These are phyloP conservation scores for Lepidocolaptes lacrymiger DNA, from an alignment of 2,797 vertebrate genomes.

Conservation along the genomic window DNA sequence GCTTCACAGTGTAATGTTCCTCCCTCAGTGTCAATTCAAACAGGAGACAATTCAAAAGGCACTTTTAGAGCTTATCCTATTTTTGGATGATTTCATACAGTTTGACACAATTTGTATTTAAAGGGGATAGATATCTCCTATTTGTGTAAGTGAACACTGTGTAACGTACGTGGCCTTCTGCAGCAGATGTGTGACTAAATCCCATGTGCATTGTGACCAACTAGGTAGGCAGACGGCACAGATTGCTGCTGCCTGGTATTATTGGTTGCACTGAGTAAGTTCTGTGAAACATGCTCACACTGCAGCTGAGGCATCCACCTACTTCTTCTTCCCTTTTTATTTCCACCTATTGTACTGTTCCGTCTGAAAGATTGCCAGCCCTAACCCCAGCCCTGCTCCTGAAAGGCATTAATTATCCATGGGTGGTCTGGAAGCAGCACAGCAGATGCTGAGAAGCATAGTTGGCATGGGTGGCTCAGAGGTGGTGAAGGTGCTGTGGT, in stretches of 20 bases:
- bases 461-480: neutral
- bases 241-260: neutral
- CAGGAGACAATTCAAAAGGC: neutral
- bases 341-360: neutral
- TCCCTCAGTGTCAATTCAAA: neutral
- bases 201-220: fast-evolving
- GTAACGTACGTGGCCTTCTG: neutral
- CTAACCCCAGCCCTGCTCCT: neutral
- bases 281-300: neutral
- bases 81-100: neutral
- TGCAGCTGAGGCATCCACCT: neutral
- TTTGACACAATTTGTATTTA: neutral
- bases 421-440: neutral
- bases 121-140: neutral
- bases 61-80: neutral
- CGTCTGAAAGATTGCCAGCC: neutral
- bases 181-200: neutral
- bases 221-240: neutral
- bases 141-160: fast-evolving
- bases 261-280: neutral
- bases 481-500: neutral
- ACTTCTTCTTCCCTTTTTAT: neutral
- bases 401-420: neutral
- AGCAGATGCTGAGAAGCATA: neutral
- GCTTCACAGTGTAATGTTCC: neutral